phyloP scores from a whole-genome alignment of 2,888 invertebrate genomes.

The Patella ulyssiponensis region DNA sequence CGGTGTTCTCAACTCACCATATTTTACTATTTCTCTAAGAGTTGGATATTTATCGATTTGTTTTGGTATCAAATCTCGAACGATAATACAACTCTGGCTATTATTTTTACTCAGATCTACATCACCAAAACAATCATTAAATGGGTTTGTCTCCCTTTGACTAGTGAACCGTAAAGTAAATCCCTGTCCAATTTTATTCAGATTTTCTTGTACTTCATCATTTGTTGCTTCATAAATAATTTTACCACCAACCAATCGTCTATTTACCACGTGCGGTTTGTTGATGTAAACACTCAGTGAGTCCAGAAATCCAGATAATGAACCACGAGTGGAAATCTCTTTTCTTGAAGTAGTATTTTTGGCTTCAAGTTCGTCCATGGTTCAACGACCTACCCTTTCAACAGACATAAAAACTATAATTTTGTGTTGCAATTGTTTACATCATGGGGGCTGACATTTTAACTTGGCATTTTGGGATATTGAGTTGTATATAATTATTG shows the following conservation, averaged over 20 bases:
- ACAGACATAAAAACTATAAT: too few species aligned
- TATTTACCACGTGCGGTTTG: slow-evolving; percentile 63
- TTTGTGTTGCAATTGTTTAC: too few species aligned
- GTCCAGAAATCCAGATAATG: slow-evolving; percentile 41
- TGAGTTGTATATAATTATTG: too few species aligned
- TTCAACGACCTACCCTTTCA: too few species aligned
- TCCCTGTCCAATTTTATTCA: background rate
- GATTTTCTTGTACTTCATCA: background rate
- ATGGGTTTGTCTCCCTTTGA: background rate
- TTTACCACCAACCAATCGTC: slow-evolving; percentile 55
- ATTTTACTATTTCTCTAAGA: slow-evolving; percentile 50
- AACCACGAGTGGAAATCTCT: background rate
- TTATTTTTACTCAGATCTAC: slow-evolving; percentile 19
- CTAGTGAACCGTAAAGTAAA: background rate
- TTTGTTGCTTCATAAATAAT: slow-evolving; percentile 22
- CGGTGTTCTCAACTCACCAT: slow-evolving; percentile 39
- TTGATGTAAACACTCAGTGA: slow-evolving; percentile 60
- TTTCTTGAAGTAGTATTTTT: too few species aligned
- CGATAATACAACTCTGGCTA: slow-evolving; percentile 38
- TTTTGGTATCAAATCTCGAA: slow-evolving; percentile 55
- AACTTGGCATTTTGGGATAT: too few species aligned
- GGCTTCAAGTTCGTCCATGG: too few species aligned
- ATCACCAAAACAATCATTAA: background rate
- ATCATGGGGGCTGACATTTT: too few species aligned
- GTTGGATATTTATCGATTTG: slow-evolving; percentile 47